phyloP scores from a whole-genome alignment of 2,797 vertebrate species.

The Poeciliopsis turneri region DNA sequence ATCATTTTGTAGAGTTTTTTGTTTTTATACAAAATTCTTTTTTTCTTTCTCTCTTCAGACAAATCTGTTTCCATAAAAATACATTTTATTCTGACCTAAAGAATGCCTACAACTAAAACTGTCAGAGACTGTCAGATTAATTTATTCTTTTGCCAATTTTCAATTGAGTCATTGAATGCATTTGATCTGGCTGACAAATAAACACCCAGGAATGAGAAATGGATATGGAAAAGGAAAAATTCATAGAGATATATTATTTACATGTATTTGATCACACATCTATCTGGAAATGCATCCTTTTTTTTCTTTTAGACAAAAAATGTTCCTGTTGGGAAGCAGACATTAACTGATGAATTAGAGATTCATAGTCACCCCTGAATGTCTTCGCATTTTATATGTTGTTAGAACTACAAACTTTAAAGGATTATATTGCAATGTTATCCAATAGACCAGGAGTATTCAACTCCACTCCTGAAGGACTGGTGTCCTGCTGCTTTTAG shows the following conservation, averaged over 20 bases:
- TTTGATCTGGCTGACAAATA: constrained; percentile 64
- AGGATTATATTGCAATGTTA: background rate
- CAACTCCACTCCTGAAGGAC: too few species aligned
- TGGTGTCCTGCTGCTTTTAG: too few species aligned
- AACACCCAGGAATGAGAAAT: constrained; percentile 34
- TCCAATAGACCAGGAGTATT: background rate
- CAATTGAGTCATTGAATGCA: constrained; percentile 34
- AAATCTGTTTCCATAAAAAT: constrained; percentile 22
- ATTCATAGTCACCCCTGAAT: background rate
- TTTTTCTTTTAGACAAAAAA: constrained; percentile 48
- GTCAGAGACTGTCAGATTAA: constrained; percentile 28
- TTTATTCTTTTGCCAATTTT: constrained; percentile 33
- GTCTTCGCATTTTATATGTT: background rate
- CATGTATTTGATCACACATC: constrained; percentile 65
- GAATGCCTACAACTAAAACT: constrained; percentile 43
- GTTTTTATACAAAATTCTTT: background rate
- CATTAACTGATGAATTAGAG: background rate
- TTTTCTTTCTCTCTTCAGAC: constrained; percentile 9
- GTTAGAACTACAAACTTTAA: background rate
- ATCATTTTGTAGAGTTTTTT: constrained; percentile 19
- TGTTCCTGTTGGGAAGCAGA: constrained; percentile 33
- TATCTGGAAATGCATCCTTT: constrained; percentile 53
- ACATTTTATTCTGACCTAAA: constrained; percentile 41
- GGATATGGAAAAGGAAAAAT: constrained; percentile 55
- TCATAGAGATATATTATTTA: constrained; percentile 73